These are phyloP conservation scores for Coenonympha arcania DNA, from an alignment of 2,888 invertebrate genomes.

Conservation along the genomic window DNA sequence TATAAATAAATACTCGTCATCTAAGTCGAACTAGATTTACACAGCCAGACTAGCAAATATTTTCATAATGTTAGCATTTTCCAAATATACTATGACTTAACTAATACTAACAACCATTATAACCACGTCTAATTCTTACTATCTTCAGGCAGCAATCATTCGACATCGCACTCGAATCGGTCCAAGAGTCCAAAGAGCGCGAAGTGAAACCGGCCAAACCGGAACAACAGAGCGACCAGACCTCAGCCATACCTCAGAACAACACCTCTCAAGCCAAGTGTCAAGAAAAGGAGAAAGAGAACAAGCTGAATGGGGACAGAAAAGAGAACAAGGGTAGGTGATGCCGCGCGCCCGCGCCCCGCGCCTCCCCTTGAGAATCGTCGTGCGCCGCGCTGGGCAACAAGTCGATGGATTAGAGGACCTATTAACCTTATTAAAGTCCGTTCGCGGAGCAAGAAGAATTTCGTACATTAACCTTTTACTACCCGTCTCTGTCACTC, in stretches of 20 bases:
- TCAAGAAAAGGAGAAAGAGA: conserved; percentile 10
- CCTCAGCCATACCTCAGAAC: conserved; percentile 1
- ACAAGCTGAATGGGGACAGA: conserved; percentile 15
- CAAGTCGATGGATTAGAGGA: not conserved
- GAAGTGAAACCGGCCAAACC: conserved; percentile 27
- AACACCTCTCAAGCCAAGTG: not conserved
- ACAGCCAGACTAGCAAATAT: too few relatives aligned
- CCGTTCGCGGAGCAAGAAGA: too few relatives aligned
- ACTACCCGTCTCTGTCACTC: too few relatives aligned
- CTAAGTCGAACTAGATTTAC: too few relatives aligned
- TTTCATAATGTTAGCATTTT: too few relatives aligned
- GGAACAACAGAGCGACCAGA: conserved; percentile 9
- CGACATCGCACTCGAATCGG: conserved; percentile 59
- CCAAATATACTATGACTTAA: too few relatives aligned
- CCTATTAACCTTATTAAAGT: too few relatives aligned
- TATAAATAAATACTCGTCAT: too few relatives aligned
- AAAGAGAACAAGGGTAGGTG: conserved; percentile 27
- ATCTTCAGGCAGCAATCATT: conserved; percentile 59
- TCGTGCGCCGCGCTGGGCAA: not conserved
- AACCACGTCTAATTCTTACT: too few relatives aligned
- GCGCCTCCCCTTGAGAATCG: conserved; percentile 25
- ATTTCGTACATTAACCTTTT: too few relatives aligned
- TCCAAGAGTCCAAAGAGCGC: conserved; percentile 48
- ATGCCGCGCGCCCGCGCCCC: conserved; percentile 31
- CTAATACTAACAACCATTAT: too few relatives aligned